A percentile compares a stretch with the other conserved stretches of the same genome.
phyloP scores from a whole-genome alignment of 2,113 vertebrate species.

The Sisor rabdophorus region DNA sequence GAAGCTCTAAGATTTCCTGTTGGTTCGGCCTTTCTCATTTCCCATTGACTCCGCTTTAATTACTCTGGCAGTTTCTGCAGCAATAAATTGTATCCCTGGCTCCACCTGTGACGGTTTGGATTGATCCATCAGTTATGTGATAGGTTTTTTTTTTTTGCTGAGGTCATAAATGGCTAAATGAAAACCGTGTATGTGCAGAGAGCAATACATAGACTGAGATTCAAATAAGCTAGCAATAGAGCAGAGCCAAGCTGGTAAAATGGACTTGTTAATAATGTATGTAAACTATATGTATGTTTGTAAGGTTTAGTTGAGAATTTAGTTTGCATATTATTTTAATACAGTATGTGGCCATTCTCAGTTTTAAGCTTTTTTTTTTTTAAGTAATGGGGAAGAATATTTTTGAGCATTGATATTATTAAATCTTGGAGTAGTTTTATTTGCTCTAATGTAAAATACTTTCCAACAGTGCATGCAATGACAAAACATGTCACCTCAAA shows the following conservation, averaged over 20 bases:
- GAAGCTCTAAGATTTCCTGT: slow-evolving; percentile 28
- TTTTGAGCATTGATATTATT: background rate
- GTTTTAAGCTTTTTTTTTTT: too few species aligned
- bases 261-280: slow-evolving; percentile 3
- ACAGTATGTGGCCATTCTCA: slow-evolving; percentile 7
- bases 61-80: slow-evolving; percentile 37
- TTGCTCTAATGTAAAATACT: background rate
- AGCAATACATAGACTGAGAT: slow-evolving; percentile 15
- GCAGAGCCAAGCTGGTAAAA: background rate
- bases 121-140: slow-evolving; percentile 47
- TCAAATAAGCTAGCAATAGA: slow-evolving; percentile 9
- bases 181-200: slow-evolving; percentile 7
- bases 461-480: background rate
- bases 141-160: slow-evolving; percentile 33
- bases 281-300: background rate
- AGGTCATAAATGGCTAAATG: slow-evolving; percentile 34
- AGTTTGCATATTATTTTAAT: background rate
- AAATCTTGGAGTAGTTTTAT: slow-evolving; percentile 9
- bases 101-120: slow-evolving; percentile 43
- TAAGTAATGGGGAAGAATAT: slow-evolving; percentile 16
- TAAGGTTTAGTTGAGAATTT: background rate
- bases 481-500: background rate
- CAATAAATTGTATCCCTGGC: slow-evolving; percentile 41
- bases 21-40: slow-evolving; percentile 38
- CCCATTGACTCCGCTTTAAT: slow-evolving; percentile 46